phyloP scores from a whole-genome alignment of 2,797 vertebrate species.

The Capromys pilorides region DNA sequence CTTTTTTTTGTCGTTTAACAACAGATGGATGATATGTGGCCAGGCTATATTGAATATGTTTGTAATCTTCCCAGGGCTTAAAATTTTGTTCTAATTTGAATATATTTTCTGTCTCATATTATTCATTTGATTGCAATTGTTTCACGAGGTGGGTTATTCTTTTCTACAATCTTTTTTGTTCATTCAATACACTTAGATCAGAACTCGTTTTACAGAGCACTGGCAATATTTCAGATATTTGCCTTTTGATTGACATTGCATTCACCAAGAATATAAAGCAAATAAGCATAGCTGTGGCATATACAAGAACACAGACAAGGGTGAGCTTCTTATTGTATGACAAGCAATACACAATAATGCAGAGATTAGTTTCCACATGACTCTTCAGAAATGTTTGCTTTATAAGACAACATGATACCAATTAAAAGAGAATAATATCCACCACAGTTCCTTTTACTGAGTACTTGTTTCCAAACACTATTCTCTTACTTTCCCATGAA shows the following conservation, averaged over 20 bases:
- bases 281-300: neutral
- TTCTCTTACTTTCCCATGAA: neutral
- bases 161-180: conserved; percentile 5
- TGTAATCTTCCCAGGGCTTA: neutral
- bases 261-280: neutral
- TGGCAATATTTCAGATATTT: conserved; percentile 15
- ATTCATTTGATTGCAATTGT: neutral
- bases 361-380: neutral
- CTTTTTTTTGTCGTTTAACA: neutral
- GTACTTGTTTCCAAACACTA: neutral
- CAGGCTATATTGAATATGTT: neutral
- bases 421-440: neutral
- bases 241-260: neutral
- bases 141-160: conserved; percentile 23
- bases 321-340: neutral
- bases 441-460: neutral
- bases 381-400: conserved; percentile 56
- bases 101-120: conserved; percentile 45
- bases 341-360: neutral
- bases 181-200: conserved; percentile 34
- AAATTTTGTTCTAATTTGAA: conserved; percentile 55
- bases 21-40: neutral
- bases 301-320: neutral
- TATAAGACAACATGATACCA: neutral
- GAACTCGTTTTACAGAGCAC: neutral